Evolutionary conservation across 1,140 invertebrate species (phyloP), one percentile per base, ranked within the genome.

Genomic region (Tyrophagus putrescentiae): DNA sequence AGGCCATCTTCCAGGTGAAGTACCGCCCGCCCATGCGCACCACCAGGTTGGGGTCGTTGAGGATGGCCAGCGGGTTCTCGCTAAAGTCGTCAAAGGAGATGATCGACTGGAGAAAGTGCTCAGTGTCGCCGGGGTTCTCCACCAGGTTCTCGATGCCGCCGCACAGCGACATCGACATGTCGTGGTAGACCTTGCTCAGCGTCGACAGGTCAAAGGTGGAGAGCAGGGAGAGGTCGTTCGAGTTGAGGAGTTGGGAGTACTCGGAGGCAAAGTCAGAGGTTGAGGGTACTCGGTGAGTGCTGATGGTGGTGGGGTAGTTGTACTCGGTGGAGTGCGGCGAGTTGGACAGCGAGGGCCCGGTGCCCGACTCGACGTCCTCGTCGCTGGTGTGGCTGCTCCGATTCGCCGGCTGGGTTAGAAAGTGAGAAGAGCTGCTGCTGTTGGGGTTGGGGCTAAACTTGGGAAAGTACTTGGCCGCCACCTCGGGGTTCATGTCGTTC

Each of bases 331-430:
- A 90, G 65, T 86, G 85, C 0, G 92, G 91, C 48, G 88, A 94
- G 68, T 94, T 89, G 1, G 91, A 87, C 56, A 96, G 73, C 28
- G 90, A 95, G 9, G 87, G 83, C 5, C 92, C 92, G 70, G 90
- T 90, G 41, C 92, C 92, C 50, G 89, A 94, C 74, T 97, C 91
- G 54, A 83, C 83, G 75, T 97, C 92, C 70, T 93, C 89, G 70
- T 95, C 90, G 61, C 75, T 70, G 1, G 64, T 53, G 34, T 63
- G 60, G 34, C 44, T 62, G 63, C 57, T 23, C 59, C 23, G n/a
- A 18, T 34, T 54, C 25, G 33, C 31, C 23, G 16, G 13, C 52
- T 54, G 5, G 27, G 50, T 42, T 42, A 5, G 25, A 42, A 32
- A 1, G 25, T 53, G 28, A 1, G 11, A 18, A 23, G 32, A 21